Evolutionary conservation across 2,797 vertebrate species (phyloP).

Genomic region (Selene dorsalis): DNA sequence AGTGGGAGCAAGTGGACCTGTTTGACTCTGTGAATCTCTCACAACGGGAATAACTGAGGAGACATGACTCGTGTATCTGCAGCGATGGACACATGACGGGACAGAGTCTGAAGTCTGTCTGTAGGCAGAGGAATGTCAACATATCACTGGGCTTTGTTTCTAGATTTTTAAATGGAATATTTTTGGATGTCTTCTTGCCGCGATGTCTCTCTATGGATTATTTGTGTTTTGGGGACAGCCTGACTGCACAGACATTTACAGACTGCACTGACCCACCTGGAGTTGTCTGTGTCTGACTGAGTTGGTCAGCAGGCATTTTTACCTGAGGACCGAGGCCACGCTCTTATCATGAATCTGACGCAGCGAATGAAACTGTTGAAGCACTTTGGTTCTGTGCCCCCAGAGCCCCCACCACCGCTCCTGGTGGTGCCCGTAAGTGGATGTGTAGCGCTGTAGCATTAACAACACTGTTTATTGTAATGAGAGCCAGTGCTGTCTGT

Average conservation of each 20-base stretch:
- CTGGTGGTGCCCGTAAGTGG: conserved; percentile 80
- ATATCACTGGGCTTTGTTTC: background rate
- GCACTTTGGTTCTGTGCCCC: conserved; percentile 78
- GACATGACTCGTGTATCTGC: background rate
- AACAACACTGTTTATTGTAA: background rate
- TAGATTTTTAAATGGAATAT: background rate
- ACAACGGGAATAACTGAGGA: conserved; percentile 12
- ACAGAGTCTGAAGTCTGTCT: too few species aligned
- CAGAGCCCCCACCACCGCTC: conserved; percentile 72
- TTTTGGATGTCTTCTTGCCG: background rate
- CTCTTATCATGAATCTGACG: conserved; percentile 73
- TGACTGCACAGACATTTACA: background rate
- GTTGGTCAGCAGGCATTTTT: conserved; percentile 11
- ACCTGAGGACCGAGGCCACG: background rate
- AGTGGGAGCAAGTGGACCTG: conserved; percentile 50
- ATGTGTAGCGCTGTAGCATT: background rate
- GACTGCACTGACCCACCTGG: background rate
- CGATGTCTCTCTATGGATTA: conserved; percentile 13
- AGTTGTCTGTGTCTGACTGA: conserved; percentile 4
- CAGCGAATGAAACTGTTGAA: conserved; percentile 77
- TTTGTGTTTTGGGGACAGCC: background rate
- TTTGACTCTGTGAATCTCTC: conserved; percentile 32
- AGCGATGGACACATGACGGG: background rate
- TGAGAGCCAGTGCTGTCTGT: background rate
- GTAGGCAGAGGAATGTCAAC: background rate